phyloP scores from a whole-genome alignment of 2,113 vertebrate species.

The Aptenodytes patagonicus region DNA sequence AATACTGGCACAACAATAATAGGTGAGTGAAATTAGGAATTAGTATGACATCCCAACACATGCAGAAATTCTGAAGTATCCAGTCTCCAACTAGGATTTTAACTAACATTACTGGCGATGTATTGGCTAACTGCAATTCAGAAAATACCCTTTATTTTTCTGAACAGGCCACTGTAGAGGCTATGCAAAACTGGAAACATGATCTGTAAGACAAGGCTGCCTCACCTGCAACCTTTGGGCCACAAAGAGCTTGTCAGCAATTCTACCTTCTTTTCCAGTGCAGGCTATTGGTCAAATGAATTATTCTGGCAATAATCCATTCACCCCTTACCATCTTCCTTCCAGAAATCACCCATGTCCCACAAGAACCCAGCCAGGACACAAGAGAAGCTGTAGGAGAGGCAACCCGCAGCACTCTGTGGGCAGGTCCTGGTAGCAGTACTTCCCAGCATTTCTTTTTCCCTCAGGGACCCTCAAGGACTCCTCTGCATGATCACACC shows the following conservation, averaged over 20 bases:
- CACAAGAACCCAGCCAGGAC: neutral
- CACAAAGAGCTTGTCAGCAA: neutral
- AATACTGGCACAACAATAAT: neutral
- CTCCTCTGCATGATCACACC: neutral
- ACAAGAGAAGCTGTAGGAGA: neutral
- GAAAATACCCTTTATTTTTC: neutral
- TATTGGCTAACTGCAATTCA: neutral
- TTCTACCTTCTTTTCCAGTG: neutral
- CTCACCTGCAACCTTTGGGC: neutral
- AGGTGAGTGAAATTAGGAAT: neutral
- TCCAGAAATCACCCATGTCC: neutral
- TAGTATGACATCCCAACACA: neutral
- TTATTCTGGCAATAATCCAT: neutral
- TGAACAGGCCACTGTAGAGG: neutral
- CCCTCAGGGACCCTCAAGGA: neutral
- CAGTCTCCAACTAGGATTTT: neutral
- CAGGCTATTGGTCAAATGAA: neutral
- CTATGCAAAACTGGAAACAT: neutral
- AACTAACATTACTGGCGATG: neutral
- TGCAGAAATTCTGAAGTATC: neutral
- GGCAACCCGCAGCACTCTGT: neutral
- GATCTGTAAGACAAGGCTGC: neutral
- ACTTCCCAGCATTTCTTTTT: neutral
- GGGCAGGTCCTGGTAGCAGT: rapidly evolving
- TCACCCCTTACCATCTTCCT: neutral